phyloP scores from a whole-genome alignment of 2,113 vertebrate genomes.

The Pimephales promelas region DNA sequence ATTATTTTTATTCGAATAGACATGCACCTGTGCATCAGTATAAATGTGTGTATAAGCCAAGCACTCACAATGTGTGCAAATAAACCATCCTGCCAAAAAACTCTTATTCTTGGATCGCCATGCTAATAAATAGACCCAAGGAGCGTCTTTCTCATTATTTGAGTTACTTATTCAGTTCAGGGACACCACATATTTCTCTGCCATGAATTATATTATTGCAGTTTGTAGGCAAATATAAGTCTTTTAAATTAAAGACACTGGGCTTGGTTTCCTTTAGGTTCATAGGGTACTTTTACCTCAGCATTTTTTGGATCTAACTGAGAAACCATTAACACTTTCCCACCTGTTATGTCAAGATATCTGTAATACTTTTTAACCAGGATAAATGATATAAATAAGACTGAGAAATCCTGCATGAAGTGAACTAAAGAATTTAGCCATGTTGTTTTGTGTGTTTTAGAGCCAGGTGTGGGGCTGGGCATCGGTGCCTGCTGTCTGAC shows the following conservation, averaged over 20 bases:
- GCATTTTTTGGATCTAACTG: not conserved
- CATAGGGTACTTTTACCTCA: not conserved
- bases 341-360: not conserved
- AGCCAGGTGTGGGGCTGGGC: constrained; percentile 89
- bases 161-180: constrained; percentile 12
- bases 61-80: not conserved
- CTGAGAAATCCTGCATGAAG: not conserved
- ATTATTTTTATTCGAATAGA: not conserved
- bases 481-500: constrained; percentile 93
- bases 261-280: not conserved
- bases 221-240: not conserved
- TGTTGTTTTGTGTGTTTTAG: constrained; percentile 67
- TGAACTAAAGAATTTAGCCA: not conserved
- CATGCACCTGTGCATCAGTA: not conserved
- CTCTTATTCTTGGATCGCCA: constrained; percentile 16
- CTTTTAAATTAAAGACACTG: not conserved
- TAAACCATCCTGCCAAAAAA: constrained; percentile 35
- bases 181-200: not conserved
- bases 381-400: not conserved
- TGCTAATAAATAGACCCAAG: not conserved
- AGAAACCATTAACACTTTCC: not conserved
- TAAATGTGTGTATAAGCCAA: not conserved
- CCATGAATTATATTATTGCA: not conserved
- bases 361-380: not conserved
- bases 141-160: not conserved